These are phyloP conservation scores for Casuarius casuarius DNA, from an alignment of 2,113 vertebrate species.

Conservation along the genomic window DNA sequence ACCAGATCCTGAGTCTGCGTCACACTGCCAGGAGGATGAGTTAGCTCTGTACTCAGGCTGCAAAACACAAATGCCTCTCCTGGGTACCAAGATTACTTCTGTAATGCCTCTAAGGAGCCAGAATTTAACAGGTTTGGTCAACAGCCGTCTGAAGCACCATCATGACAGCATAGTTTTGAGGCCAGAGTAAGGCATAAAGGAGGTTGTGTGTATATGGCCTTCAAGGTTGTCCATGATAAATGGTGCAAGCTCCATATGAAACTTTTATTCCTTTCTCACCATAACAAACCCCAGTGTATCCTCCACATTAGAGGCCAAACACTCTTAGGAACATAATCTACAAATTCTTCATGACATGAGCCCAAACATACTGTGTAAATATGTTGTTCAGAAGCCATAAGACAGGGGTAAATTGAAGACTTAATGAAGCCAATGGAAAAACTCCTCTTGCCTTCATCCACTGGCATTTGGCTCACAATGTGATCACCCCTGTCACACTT, in stretches of 20 bases:
- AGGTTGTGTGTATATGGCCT: not conserved
- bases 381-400: not conserved
- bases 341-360: accelerated
- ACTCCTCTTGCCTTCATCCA: not conserved
- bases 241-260: not conserved
- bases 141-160: not conserved
- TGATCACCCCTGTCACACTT: not conserved
- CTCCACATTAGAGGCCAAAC: not conserved
- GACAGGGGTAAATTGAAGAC: not conserved
- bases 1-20: not conserved
- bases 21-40: not conserved
- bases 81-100: not conserved
- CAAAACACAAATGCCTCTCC: not conserved
- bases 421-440: not conserved
- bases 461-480: not conserved
- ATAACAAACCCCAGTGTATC: not conserved
- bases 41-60: not conserved
- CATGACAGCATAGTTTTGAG: not conserved
- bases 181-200: not conserved
- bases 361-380: not conserved
- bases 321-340: not conserved
- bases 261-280: not conserved
- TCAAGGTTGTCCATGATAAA: not conserved
- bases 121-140: not conserved
- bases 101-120: not conserved